Percentiles rank a stretch among this genome's conserved stretches.
phyloP scores from a whole-genome alignment of 2,797 vertebrate species.

The Phoeniculus purpureus region DNA sequence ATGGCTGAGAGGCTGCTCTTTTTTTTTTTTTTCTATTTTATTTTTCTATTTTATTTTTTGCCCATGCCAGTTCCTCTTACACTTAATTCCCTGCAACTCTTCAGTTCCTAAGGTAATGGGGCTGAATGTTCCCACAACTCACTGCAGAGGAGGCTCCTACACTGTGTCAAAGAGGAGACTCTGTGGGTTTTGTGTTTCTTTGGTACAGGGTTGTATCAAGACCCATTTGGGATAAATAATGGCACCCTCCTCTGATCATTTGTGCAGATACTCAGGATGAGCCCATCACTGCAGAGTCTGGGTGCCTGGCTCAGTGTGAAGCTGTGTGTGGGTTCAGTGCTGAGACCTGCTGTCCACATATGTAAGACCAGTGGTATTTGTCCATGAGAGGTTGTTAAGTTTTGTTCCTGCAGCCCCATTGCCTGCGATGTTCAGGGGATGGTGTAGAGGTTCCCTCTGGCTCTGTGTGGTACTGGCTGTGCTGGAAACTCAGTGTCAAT shows the following conservation, averaged over 20 bases:
- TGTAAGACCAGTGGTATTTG: background rate
- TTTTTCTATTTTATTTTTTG: no score
- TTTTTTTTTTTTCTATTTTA: background rate
- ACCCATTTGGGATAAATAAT: background rate
- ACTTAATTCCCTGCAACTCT: background rate
- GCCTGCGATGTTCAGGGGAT: background rate
- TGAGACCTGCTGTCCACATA: background rate
- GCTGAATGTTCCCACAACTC: background rate
- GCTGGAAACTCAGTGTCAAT: rapidly evolving
- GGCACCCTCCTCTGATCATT: background rate
- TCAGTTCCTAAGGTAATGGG: background rate
- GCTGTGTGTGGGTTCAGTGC: rapidly evolving
- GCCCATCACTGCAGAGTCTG: background rate
- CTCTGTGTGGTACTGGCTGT: background rate
- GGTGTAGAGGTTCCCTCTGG: background rate
- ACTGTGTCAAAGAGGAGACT: background rate
- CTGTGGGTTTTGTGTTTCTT: background rate
- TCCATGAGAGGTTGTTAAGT: background rate
- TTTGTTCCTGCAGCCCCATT: background rate
- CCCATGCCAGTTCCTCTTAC: background rate
- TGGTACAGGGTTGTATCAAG: rapidly evolving
- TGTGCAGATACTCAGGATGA: background rate
- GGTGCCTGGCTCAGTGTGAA: background rate
- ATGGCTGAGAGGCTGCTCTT: background rate
- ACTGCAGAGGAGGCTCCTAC: background rate